Evolutionary conservation across 2,113 vertebrate genomes (phyloP), one percentile per base, ranked within the genome.

Genomic region (Otis tarda): DNA sequence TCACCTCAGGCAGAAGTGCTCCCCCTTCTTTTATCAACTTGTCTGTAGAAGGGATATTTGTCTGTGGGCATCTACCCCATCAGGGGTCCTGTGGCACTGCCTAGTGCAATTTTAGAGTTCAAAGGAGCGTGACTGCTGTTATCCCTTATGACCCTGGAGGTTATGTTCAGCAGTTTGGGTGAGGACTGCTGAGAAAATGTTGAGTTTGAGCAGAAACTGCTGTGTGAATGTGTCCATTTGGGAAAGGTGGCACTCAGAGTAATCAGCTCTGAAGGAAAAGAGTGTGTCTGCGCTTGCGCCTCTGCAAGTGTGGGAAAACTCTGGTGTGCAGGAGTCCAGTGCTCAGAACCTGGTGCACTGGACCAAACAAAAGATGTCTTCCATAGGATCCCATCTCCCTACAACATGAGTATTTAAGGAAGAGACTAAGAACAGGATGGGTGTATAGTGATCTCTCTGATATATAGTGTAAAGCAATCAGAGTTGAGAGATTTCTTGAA

Each of bases 121-220:
- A 85, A 79, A 89, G 67, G 45, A 83, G 31, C 4, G 3, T 81
- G 79, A 79, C 61, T 76, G 83, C 69, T 19, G 4, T 93, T 94
- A 93, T 79, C 41, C 41, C 35, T 76, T 19, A 4, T 82, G 70
- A 68, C n/a, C 25, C 73, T 83, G 52, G 56, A 67, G 83, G 52
- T 90, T 94, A 60, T 33, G 13, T 80, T 94, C 64, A 64, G 80
- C 61, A 60, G 16, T 87, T 81, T 68, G 60, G 52, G 64, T 47
- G 76, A 87, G 28, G 73, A 79, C 69, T 78, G 61, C 83, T 91
- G 93, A 60, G 69, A 96, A 97, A 84, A 84, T 28, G 33, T 47
- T 60, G 83, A 87, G 47, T 61, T 88, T 74, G 43, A 83, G 35
- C 37, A 82, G 71, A 22, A 60, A 75, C 65, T 84, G 61, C 80